Conservation (phyloP, 2,113 vertebrate species). For the Myrmecophaga tridactyla region DNA sequence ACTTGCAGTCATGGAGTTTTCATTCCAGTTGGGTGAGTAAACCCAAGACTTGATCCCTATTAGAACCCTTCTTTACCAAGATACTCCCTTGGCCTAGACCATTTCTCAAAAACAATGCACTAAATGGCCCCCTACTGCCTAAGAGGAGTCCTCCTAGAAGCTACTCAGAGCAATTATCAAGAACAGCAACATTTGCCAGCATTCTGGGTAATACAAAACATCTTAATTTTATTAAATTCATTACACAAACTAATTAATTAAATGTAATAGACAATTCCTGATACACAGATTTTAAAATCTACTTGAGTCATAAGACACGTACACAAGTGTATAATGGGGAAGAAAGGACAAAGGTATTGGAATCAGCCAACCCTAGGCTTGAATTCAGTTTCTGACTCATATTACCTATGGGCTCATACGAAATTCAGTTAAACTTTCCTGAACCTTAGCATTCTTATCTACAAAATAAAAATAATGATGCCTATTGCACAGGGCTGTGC, state of each 20-base stretch:
- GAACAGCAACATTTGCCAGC: background rate
- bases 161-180: background rate
- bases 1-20: background rate
- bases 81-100: background rate
- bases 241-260: too few species aligned
- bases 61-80: background rate
- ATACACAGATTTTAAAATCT: background rate
- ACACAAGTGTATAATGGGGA: background rate
- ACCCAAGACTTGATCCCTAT: background rate
- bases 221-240: background rate
- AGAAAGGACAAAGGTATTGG: background rate
- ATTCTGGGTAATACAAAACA: conserved; percentile 19
- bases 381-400: background rate
- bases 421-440: background rate
- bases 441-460: conserved; percentile 24
- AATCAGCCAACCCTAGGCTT: background rate
- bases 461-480: conserved; percentile 17
- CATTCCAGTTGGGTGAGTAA: background rate
- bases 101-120: background rate
- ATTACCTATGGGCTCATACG: background rate
- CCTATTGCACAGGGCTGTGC: background rate
- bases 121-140: background rate
- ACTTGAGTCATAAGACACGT: background rate
- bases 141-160: background rate
- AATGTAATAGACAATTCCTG: background rate